Base-by-base conservation (phyloP, 2,888 invertebrate genomes). In the Megastigmus dorsalis region DNA sequence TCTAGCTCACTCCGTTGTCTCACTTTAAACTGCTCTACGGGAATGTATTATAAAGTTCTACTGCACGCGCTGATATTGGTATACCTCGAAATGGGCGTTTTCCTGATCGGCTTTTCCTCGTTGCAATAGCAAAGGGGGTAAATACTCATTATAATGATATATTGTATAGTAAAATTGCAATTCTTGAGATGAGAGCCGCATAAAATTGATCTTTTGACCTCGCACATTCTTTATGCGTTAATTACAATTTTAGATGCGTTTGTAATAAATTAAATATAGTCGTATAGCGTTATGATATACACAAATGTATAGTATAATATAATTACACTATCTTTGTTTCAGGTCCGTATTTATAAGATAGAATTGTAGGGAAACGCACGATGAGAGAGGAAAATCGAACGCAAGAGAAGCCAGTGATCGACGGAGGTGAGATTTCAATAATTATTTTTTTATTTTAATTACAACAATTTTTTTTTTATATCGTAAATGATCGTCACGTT, bases 351-450 rank as follows among this genome's bases (percentile, higher is more conserved):
- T n/a, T 52, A 43, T 36, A 41, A 30, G n/a, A n/a, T n/a, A n/a
- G n/a, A n/a, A n/a, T 18, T 5, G 26, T 15, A 23, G 33, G 36
- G 55, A n/a, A 43, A n/a, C 1, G 6, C 18, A 50, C 38, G 9
- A 74, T 74, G 74, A 65, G 15, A 23, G 74, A 74, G 28, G 67
- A 72, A 2, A 75, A 52, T 33, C 30, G 23, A 10, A 13, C 33
- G 9, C 43, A 30, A 15, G 71, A 55, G 5, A 71, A 41, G 43
- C 15, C 50, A 30, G 41, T 38, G 1, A n/a, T 13, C 45, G 75
- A 75, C 52, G 63, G 45, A 68, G 75, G 75, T 75, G 18, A 63
- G 71, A 28, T 15, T 43, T 28, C 60, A 3, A 1, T 48, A 3
- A 18, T 26, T 36, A 5, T 13, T n/a, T 20, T 1, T 26, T n/a